Percentiles rank a stretch among this genome's conserved stretches.
Conservation (phyloP, 53 echinoderm and acorn worm species). For the Henricia sp. region DNA sequence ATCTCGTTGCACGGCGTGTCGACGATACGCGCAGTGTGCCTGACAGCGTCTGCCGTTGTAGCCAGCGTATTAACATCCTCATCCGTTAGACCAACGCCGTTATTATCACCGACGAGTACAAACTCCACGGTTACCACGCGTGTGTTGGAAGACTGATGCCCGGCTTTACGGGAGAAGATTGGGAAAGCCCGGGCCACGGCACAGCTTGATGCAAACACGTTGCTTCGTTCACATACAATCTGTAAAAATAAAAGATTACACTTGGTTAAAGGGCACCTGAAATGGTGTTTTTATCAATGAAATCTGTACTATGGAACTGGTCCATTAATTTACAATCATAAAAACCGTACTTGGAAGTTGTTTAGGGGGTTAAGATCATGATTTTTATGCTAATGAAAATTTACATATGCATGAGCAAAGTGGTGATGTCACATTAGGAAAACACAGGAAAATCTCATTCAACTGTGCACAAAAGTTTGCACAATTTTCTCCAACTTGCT, state of each 20-base stretch:
- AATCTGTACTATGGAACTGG: neutral
- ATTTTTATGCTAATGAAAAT: too few relatives aligned
- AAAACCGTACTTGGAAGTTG: too few relatives aligned
- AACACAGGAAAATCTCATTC: too few relatives aligned
- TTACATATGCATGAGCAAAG: too few relatives aligned
- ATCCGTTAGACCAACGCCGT: constrained; percentile 60
- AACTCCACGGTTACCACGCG: constrained; percentile 85
- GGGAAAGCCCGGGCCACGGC: constrained; percentile 94
- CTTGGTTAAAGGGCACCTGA: too few relatives aligned
- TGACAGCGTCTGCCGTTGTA: constrained; percentile 70
- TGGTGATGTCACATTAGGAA: too few relatives aligned
- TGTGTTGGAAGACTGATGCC: constrained; percentile 55
- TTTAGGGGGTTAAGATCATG: too few relatives aligned
- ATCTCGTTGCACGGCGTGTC: constrained; percentile 97
- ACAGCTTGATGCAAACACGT: constrained; percentile 92
- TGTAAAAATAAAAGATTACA: constrained; percentile 36
- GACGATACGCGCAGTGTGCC: constrained; percentile 81
- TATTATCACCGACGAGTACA: constrained; percentile 71
- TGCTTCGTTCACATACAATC: constrained; percentile 85
- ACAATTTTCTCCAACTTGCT: too few relatives aligned
- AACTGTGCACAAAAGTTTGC: too few relatives aligned
- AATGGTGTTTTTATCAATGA: neutral
- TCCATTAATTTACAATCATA: neutral
- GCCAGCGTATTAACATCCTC: constrained; percentile 71
- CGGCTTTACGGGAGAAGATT: constrained; percentile 85